Evolutionary conservation across 2,888 invertebrate genomes (phyloP).

Genomic region (Atethmia centrago): DNA sequence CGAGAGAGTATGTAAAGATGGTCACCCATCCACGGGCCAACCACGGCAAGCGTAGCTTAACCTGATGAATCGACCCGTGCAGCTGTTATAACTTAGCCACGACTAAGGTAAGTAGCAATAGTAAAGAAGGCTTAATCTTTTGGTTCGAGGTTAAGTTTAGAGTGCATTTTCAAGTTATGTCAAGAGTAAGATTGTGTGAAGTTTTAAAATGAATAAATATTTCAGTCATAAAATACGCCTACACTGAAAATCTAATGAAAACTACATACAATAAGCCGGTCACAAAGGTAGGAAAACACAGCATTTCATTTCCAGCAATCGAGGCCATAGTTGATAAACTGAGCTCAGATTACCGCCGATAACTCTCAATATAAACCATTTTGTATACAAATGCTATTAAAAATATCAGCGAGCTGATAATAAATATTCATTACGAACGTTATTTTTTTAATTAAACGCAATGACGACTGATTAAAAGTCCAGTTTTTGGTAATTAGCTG

Average conservation of each 20-base stretch:
- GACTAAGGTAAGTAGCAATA: too few species aligned
- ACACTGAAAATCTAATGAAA: neutral
- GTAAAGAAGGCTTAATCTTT: neutral
- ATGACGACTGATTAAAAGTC: constrained; percentile 45
- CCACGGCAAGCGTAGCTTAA: too few species aligned
- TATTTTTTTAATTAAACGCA: constrained; percentile 37
- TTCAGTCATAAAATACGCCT: neutral
- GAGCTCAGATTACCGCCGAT: constrained; percentile 48
- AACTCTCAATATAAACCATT: constrained; percentile 19
- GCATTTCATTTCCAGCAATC: constrained; percentile 6
- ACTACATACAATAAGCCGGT: constrained; percentile 26
- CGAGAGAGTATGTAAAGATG: too few species aligned
- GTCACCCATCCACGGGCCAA: too few species aligned
- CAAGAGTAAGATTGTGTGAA: neutral
- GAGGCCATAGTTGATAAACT: constrained; percentile 55
- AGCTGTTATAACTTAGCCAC: too few species aligned
- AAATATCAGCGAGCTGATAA: constrained; percentile 44
- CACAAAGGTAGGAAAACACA: constrained; percentile 15
- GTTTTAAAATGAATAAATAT: constrained; percentile 8
- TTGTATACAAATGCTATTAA: constrained; percentile 26
- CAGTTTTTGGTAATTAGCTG: constrained; percentile 50
- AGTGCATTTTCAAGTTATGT: constrained; percentile 30
- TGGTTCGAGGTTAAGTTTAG: neutral
- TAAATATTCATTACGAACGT: constrained; percentile 17
- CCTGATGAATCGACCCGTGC: too few species aligned